phyloP scores from a whole-genome alignment of 1,140 invertebrate species.

The Bombus ignitus region DNA sequence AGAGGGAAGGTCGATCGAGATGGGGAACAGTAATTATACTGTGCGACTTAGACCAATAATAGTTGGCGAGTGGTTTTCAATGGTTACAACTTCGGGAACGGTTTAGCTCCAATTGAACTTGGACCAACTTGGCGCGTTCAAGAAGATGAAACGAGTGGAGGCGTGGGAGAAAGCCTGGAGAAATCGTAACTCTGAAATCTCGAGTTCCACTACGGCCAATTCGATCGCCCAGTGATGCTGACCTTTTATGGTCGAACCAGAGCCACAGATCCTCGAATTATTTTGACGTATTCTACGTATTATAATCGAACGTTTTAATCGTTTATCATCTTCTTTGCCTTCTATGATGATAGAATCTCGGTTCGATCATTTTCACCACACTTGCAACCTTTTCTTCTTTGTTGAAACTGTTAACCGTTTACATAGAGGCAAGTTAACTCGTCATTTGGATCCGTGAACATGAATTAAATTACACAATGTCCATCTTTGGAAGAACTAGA shows the following conservation, averaged over 20 bases:
- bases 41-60: constrained; percentile 74
- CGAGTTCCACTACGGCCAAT: neutral
- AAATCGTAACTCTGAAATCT: constrained; percentile 65
- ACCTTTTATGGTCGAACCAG: constrained; percentile 41
- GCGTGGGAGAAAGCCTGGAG: neutral
- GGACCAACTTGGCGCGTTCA: constrained; percentile 67
- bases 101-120: constrained; percentile 78
- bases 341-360: no score
- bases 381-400: no score
- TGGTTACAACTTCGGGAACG: constrained; percentile 73
- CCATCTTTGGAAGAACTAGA: no score
- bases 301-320: neutral
- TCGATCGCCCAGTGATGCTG: constrained; percentile 43
- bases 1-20: constrained; percentile 14
- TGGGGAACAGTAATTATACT: constrained; percentile 74
- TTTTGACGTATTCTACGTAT: neutral
- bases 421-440: no score
- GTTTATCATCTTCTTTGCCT: no score
- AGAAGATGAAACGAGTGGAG: constrained; percentile 71
- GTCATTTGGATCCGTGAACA: no score
- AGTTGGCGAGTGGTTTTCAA: constrained; percentile 74
- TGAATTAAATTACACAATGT: no score
- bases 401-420: no score
- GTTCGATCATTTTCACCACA: no score
- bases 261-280: neutral